A percentile compares a stretch with the other conserved stretches of the same genome.
phyloP scores from a whole-genome alignment of 2,797 vertebrate genomes.

The Peromyscus melanophrys region DNA sequence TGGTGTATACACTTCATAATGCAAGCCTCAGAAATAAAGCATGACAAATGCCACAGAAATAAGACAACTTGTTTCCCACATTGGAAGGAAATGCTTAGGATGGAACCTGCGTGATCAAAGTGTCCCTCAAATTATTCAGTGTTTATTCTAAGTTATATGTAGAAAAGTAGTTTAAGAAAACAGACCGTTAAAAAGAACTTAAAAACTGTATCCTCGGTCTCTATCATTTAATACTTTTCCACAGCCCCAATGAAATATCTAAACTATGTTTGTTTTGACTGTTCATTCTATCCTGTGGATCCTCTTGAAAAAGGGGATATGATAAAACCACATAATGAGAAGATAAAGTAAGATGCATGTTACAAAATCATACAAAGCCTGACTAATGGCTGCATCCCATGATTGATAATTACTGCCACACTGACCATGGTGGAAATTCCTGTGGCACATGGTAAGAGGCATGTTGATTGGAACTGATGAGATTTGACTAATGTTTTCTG shows the following conservation, averaged over 20 bases:
- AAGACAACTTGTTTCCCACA: not conserved
- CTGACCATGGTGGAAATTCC: not conserved
- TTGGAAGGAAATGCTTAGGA: not conserved
- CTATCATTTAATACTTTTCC: not conserved
- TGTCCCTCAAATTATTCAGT: not conserved
- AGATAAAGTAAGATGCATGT: slow-evolving; percentile 42
- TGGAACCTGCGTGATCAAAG: not conserved
- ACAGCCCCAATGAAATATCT: not conserved
- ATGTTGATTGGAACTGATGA: not conserved
- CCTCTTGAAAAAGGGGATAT: not conserved
- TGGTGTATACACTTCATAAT: not conserved
- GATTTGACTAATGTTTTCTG: not conserved
- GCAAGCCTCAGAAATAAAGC: not conserved
- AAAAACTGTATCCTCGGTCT: not conserved
- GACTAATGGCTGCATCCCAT: not conserved
- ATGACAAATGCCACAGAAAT: not conserved
- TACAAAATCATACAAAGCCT: not conserved
- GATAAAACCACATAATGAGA: not conserved
- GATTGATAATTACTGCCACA: not conserved
- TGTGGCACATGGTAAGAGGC: not conserved
- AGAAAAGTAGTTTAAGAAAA: slow-evolving; percentile 38
- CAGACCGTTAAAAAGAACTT: not conserved
- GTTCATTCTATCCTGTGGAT: not conserved
- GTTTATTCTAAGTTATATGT: not conserved
- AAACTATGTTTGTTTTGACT: not conserved